Percentiles rank a stretch among this genome's conserved stretches.
phyloP scores from a whole-genome alignment of 2,888 invertebrate genomes.

The Drosophila ezoana region DNA sequence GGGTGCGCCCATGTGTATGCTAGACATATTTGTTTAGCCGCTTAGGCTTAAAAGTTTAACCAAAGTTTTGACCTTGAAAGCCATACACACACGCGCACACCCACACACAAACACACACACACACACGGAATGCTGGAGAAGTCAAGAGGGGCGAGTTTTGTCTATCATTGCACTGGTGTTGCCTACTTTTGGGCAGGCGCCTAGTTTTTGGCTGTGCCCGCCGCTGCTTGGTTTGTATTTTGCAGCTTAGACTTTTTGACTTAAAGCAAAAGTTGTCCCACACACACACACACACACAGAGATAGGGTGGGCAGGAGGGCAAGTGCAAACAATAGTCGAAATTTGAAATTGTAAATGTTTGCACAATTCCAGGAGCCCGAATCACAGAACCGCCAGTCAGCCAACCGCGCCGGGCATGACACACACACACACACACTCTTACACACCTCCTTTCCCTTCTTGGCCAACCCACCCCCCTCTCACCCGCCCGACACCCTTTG shows the following conservation, averaged over 20 bases:
- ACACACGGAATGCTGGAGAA: not conserved
- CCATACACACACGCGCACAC: conserved; percentile 14
- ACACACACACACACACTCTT: conserved; percentile 14
- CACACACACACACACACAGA: conserved; percentile 12
- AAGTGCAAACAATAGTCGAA: conserved; percentile 72
- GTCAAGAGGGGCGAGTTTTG: conserved; percentile 2
- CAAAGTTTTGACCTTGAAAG: conserved; percentile 60
- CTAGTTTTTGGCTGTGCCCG: conserved; percentile 11
- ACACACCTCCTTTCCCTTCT: too few species aligned
- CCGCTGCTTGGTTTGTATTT: conserved; percentile 38
- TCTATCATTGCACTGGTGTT: conserved; percentile 21
- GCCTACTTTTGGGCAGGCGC: conserved; percentile 28
- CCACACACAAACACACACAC: not conserved
- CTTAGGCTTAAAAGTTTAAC: conserved; percentile 57
- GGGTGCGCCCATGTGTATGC: conserved; percentile 32
- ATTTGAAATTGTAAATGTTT: conserved; percentile 80
- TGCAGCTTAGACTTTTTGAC: conserved; percentile 60
- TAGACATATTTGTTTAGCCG: conserved; percentile 59
- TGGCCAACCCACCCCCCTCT: not conserved
- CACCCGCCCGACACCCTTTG: conserved; percentile 2
- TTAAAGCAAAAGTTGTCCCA: conserved; percentile 57
- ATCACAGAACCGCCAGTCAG: conserved; percentile 49
- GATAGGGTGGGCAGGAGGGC: conserved; percentile 13
- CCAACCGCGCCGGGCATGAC: conserved; percentile 28
- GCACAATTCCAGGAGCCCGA: conserved; percentile 58